Evolutionary conservation across 1,140 invertebrate genomes (phyloP).

Genomic region (Pogonomyrmex californicus): DNA sequence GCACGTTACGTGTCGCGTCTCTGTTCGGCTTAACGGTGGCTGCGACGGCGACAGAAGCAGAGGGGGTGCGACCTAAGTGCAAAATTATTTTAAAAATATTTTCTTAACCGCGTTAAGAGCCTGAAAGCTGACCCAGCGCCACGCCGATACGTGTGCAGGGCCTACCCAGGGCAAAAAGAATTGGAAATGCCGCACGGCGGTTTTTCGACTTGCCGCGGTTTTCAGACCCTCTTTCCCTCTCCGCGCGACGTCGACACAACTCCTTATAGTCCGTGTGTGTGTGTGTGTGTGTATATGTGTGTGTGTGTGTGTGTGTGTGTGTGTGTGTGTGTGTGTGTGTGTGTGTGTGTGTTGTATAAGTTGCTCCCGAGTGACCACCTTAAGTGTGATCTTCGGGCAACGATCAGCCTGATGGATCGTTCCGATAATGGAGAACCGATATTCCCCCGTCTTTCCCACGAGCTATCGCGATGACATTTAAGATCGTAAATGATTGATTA

Average conservation of each 20-base stretch:
- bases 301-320: not conserved
- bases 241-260: not conserved
- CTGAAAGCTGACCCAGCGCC: conserved; percentile 82
- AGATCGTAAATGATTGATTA: not conserved
- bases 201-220: conserved; percentile 81
- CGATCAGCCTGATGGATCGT: not conserved
- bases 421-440: not conserved
- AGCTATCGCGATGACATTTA: not conserved
- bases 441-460: not conserved
- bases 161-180: conserved; percentile 78
- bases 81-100: conserved; percentile 87
- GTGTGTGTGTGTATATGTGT: not conserved
- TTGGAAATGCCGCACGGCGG: conserved; percentile 81
- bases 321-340: conserved; percentile 3
- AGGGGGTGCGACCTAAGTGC: conserved; percentile 79
- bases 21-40: conserved; percentile 56
- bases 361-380: not conserved
- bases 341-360: not conserved
- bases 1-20: conserved; percentile 19
- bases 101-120: conserved; percentile 84
- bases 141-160: conserved; percentile 71
- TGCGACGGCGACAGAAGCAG: not conserved
- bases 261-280: conserved; percentile 27
- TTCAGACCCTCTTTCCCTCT: conserved; percentile 52
- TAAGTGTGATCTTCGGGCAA: conserved; percentile 8